A percentile compares a stretch with the other conserved stretches of the same genome.
These are phyloP conservation scores for Pterobdella sp. DNA, from an alignment of 2,888 invertebrate species.

Conservation along the genomic window DNA sequence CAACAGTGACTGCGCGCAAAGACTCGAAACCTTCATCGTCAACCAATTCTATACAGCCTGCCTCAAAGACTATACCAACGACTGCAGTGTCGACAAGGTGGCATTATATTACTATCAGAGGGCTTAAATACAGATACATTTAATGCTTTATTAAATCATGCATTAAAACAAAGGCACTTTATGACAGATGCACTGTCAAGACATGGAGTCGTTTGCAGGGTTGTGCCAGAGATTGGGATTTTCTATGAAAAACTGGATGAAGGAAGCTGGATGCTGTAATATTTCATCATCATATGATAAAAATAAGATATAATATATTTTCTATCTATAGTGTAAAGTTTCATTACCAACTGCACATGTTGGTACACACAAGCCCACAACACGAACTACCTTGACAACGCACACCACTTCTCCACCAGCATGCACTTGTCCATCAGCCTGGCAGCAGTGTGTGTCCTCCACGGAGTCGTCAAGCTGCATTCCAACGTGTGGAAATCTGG, in stretches of 20 bases:
- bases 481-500: neutral
- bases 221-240: neutral
- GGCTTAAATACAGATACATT: too few species aligned
- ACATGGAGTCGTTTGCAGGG: neutral
- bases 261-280: neutral
- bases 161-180: too few species aligned
- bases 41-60: neutral
- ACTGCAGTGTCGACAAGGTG: neutral
- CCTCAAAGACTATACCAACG: neutral
- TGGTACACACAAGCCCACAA: neutral
- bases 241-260: neutral
- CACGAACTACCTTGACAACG: too few species aligned
- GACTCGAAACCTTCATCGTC: neutral
- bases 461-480: neutral
- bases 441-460: neutral
- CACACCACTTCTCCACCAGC: neutral
- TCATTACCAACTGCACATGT: neutral
- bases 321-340: neutral
- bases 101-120: too few species aligned
- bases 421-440: neutral
- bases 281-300: too few species aligned
- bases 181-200: conserved; percentile 9
- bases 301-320: neutral
- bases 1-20: neutral
- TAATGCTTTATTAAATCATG: too few species aligned